Evolutionary conservation across 2,113 vertebrate genomes (phyloP).

Genomic region (Psophia crepitans): DNA sequence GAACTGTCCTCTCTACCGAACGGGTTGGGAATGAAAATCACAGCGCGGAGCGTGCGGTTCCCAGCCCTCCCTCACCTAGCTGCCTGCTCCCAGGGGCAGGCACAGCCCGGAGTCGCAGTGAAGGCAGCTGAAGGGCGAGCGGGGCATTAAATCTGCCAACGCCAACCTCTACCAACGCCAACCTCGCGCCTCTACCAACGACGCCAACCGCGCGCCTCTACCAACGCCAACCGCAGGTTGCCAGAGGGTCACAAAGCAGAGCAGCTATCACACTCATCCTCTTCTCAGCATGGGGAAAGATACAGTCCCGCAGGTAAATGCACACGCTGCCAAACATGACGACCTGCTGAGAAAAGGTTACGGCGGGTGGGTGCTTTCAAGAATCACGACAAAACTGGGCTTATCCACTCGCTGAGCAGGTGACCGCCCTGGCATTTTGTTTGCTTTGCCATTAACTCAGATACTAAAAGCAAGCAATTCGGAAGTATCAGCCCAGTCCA

Average conservation of each 20-base stretch:
- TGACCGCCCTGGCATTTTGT: neutral
- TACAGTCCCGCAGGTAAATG: neutral
- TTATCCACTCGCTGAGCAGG: neutral
- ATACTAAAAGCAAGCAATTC: neutral
- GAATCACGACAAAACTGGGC: neutral
- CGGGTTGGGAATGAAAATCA: neutral
- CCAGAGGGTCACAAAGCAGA: neutral
- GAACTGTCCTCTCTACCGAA: neutral
- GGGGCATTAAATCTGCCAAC: too few species aligned
- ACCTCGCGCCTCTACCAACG: neutral
- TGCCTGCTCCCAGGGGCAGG: neutral
- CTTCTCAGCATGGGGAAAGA: neutral
- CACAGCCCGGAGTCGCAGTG: fast-evolving
- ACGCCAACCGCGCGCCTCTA: neutral
- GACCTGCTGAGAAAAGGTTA: conserved; percentile 16
- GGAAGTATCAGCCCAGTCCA: neutral
- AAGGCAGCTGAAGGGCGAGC: neutral
- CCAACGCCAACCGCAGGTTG: neutral
- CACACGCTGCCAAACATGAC: neutral
- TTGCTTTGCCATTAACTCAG: neutral
- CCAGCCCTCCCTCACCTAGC: neutral
- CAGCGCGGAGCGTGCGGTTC: neutral
- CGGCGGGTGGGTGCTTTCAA: neutral
- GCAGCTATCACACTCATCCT: neutral
- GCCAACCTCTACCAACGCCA: neutral